Evolutionary conservation across 2,113 vertebrate species (phyloP), one percentile per base, ranked within the genome.

Genomic region (Nerophis ophidion): DNA sequence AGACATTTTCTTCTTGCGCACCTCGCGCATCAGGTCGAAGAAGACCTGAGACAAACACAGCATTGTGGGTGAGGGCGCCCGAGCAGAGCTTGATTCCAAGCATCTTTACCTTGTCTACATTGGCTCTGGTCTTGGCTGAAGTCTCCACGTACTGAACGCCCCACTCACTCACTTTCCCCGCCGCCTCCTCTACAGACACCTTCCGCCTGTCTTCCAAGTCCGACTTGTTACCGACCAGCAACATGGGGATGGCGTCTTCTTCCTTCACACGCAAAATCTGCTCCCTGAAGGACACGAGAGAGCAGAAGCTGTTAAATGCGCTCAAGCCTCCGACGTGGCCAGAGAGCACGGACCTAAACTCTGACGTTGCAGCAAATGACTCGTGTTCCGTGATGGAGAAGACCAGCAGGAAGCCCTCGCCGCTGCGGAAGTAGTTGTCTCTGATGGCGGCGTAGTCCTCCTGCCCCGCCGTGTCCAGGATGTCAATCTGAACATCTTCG

Each of bases 361-460:
- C 97, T 0, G 92, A 90, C 0, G 93, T 93, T 60, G 95, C 94
- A 0, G 89, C 90, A 71, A 99, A 98, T 19, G 95, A 96, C 74
- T 99, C 97, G 0, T 92, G 91, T 67, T 99, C 97, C 0, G 95
- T 98, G 89, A 99, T 98, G 36, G 97, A 98, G 82, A 98, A 99
- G 34, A 99, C 92, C 0, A 98, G 88, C 48, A 99, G 91, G 81
- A 99, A 99, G 0, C 97, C 97, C 62, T 99, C 97, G 5, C 97
- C 96, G 0, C 96, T 98, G 53, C 97, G 91, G 81, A 99, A 99
- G 88, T 98, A 99, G 89, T 99, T 98, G 80, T 99, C 97, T 13
- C 96, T 89, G 76, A 99, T 98, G 70, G 97, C 97, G 2, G 96
- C 96, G 10, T 99, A 98, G 86, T 99, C 97, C 87, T 99, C 97